Percentiles rank a stretch among this genome's conserved stretches.
These are phyloP conservation scores for Colaptes auratus DNA, from an alignment of 2,113 vertebrate genomes.

Conservation along the genomic window DNA sequence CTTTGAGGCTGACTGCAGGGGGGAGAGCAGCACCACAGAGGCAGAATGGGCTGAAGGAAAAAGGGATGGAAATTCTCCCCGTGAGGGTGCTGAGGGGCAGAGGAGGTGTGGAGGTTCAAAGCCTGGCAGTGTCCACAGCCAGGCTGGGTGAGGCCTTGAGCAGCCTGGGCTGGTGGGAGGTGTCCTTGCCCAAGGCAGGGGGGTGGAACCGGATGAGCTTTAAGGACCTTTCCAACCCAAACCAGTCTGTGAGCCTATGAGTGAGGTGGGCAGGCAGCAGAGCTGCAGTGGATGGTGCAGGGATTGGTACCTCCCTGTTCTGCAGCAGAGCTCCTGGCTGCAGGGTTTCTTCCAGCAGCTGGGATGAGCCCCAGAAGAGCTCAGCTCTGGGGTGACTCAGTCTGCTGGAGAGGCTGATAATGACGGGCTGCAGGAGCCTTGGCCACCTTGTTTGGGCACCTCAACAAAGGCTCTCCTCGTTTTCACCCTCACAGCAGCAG, in stretches of 20 bases:
- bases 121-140: too few species aligned
- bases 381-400: not conserved
- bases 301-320: not conserved
- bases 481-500: not conserved
- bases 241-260: too few species aligned
- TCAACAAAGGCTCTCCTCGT: not conserved
- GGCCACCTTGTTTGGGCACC: not conserved
- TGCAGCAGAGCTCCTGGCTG: fast-evolving
- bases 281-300: not conserved
- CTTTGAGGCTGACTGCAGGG: fast-evolving
- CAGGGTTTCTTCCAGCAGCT: not conserved
- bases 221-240: too few species aligned
- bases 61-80: too few species aligned
- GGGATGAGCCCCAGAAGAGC: not conserved
- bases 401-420: not conserved
- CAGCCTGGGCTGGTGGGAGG: too few species aligned
- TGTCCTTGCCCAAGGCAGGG: too few species aligned
- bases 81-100: too few species aligned
- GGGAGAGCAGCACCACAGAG: fast-evolving
- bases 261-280: not conserved
- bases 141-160: too few species aligned
- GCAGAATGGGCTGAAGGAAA: not conserved
- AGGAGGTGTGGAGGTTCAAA: too few species aligned
- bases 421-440: not conserved
- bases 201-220: too few species aligned